A percentile compares a stretch with the other conserved stretches of the same genome.
These are phyloP conservation scores for Phataginus tricuspis DNA, from an alignment of 2,797 vertebrate species.

Conservation along the genomic window DNA sequence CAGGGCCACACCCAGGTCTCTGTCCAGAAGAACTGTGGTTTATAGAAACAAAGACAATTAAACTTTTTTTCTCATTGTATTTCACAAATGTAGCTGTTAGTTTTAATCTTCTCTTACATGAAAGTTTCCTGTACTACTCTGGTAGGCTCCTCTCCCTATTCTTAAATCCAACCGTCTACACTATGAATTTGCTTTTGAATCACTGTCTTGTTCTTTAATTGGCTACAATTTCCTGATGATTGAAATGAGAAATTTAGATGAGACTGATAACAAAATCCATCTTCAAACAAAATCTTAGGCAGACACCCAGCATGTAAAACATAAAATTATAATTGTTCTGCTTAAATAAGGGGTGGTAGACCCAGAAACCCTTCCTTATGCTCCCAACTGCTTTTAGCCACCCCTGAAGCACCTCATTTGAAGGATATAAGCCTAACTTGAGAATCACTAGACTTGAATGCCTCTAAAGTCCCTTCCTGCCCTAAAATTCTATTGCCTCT, in stretches of 20 bases:
- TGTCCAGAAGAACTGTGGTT: not conserved
- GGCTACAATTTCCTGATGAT: not conserved
- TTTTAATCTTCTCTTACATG: not conserved
- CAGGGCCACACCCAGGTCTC: not conserved
- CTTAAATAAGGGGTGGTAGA: not conserved
- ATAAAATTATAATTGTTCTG: not conserved
- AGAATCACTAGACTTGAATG: not conserved
- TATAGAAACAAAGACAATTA: not conserved
- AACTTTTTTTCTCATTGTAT: not conserved
- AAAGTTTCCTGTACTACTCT: not conserved
- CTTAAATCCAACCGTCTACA: not conserved
- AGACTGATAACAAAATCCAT: not conserved
- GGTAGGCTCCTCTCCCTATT: not conserved
- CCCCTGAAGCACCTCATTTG: not conserved
- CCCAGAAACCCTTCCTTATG: not conserved
- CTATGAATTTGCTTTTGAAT: not conserved
- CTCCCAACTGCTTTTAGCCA: not conserved
- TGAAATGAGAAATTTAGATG: constrained; percentile 10
- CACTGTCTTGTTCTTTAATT: not conserved
- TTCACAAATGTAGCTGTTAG: not conserved
- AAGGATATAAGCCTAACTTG: not conserved
- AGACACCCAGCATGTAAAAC: not conserved
- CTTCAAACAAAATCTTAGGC: constrained; percentile 44
- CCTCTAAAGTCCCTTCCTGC: not conserved
- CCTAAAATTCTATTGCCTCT: not conserved